Conservation (phyloP, 1,140 invertebrate genomes). For the Pararge aegeria region DNA sequence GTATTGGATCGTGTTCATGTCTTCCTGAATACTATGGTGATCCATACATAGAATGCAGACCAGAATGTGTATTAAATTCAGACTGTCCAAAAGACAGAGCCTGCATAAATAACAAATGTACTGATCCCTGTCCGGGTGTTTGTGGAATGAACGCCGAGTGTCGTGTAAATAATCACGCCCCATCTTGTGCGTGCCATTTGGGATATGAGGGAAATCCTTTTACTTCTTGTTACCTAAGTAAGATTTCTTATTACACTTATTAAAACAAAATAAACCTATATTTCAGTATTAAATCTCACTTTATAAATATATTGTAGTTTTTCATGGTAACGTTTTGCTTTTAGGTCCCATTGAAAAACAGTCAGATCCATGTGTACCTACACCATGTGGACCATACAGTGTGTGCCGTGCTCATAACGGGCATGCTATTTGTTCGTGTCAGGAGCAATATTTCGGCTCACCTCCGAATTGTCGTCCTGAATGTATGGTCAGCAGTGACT, state of each 20-base stretch:
- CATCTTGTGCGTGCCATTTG: slow-evolving; percentile 84
- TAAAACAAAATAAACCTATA: too few relatives aligned
- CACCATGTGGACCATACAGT: slow-evolving; percentile 87
- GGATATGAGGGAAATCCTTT: slow-evolving; percentile 89
- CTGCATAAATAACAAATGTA: slow-evolving; percentile 84
- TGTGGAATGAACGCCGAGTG: slow-evolving; percentile 86
- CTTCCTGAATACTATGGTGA: slow-evolving; percentile 85
- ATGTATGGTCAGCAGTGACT: slow-evolving; percentile 88
- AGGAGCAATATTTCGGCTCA: slow-evolving; percentile 83
- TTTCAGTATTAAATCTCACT: neutral
- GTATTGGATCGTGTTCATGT: slow-evolving; percentile 86
- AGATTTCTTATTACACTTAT: slow-evolving; percentile 13
- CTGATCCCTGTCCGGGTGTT: slow-evolving; percentile 83
- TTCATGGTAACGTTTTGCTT: slow-evolving; percentile 29
- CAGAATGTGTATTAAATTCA: slow-evolving; percentile 86
- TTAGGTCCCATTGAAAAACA: slow-evolving; percentile 72
- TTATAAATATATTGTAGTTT: neutral
- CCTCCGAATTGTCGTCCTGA: slow-evolving; percentile 87
- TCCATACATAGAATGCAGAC: slow-evolving; percentile 86
- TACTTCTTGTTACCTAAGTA: slow-evolving; percentile 77
- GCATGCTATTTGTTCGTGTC: slow-evolving; percentile 86
- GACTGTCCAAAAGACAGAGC: slow-evolving; percentile 83
- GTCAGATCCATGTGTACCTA: slow-evolving; percentile 83
- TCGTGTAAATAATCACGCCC: slow-evolving; percentile 84
- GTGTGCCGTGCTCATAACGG: slow-evolving; percentile 83